Conservation (phyloP, 2,888 invertebrate species). For the Cyrtodaria siliqua region DNA sequence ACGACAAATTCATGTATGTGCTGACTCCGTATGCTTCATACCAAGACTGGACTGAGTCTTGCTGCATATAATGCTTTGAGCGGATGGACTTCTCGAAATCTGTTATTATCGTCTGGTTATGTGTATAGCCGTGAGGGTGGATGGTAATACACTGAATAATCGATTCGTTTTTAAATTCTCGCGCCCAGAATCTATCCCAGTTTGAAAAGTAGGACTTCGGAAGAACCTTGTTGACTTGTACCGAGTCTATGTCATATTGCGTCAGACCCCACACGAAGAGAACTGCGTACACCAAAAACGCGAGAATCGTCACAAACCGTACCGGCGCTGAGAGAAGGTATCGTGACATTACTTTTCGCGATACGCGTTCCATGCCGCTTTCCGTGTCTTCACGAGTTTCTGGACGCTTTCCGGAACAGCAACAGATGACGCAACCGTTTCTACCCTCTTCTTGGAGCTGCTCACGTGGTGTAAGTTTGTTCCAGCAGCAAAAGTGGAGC, state of each 20-base stretch:
- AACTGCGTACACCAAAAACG: constrained; percentile 17
- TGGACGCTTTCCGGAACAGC: constrained; percentile 45
- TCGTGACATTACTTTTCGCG: constrained; percentile 35
- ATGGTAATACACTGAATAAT: constrained; percentile 26
- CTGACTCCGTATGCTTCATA: constrained; percentile 17
- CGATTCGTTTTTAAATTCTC: constrained; percentile 24
- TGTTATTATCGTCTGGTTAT: constrained; percentile 23
- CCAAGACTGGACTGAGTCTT: constrained; percentile 21
- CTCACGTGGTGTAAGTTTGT: constrained; percentile 35
- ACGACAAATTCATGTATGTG: constrained; percentile 22
- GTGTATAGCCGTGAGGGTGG: constrained; percentile 26
- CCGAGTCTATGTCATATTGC: constrained; percentile 25
- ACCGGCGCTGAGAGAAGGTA: constrained; percentile 18
- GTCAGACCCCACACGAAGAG: constrained; percentile 27
- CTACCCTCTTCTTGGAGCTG: constrained; percentile 23
- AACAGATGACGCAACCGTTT: constrained; percentile 41
- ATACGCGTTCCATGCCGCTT: constrained; percentile 32
- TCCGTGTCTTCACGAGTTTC: constrained; percentile 40
- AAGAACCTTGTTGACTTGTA: constrained; percentile 37
- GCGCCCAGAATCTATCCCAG: constrained; percentile 33
- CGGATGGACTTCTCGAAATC: constrained; percentile 36
- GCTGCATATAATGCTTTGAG: constrained; percentile 18
- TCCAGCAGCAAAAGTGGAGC: constrained; percentile 48
- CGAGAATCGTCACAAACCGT: constrained; percentile 17
- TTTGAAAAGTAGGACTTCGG: constrained; percentile 35